phyloP scores from a whole-genome alignment of 2,113 vertebrate species.

The Rattus norvegicus region GRCr8 NC_086020.1:73516001-73516500 shows the following conservation, averaged over 20 bases:
- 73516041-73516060: no score
- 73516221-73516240: background rate
- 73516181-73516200: accelerated
- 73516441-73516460: background rate
- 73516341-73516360: background rate
- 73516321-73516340: background rate
- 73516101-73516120: no score
- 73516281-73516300: no score
- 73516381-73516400: no score
- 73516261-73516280: background rate
- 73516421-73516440: no score
- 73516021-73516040: no score
- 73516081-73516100: background rate
- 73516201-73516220: background rate
- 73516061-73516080: background rate
- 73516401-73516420: background rate
- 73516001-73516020: no score
- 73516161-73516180: background rate
- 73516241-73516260: background rate
- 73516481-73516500: background rate
- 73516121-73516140: background rate
- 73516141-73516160: background rate
- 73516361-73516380: background rate
- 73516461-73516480: background rate
- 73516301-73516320: background rate